Evolutionary conservation across 2,797 vertebrate species (phyloP).

Genomic region (Scomberomorus guttatus): DNA sequence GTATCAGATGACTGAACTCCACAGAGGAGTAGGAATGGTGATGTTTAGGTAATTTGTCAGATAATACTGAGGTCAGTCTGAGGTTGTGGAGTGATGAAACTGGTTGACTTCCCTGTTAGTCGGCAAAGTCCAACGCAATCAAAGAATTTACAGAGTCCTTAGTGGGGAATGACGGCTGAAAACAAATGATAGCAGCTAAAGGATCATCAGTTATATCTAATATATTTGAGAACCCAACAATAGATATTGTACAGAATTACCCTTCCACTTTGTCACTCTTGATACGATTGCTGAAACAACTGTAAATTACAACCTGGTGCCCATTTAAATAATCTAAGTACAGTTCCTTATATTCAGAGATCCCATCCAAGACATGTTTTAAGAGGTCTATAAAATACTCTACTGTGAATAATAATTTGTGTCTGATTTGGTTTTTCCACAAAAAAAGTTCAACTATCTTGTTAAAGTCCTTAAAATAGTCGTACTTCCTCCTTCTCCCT

Average conservation of each 20-base stretch:
- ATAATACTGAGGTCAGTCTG: slow-evolving; percentile 50
- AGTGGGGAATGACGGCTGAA: background rate
- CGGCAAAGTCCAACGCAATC: slow-evolving; percentile 50
- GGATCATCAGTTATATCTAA: background rate
- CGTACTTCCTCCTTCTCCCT: too few species aligned
- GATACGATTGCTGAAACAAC: background rate
- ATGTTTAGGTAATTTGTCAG: slow-evolving; percentile 47
- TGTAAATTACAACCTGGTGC: background rate
- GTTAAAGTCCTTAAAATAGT: too few species aligned
- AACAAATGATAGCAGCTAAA: background rate
- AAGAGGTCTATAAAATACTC: too few species aligned
- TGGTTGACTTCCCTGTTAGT: slow-evolving; percentile 32
- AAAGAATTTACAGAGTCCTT: slow-evolving; percentile 19
- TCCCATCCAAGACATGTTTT: too few species aligned
- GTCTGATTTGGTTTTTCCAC: too few species aligned
- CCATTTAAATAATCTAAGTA: background rate
- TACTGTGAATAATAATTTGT: too few species aligned
- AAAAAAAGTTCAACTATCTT: too few species aligned
- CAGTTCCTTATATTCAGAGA: too few species aligned
- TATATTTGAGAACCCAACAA: background rate
- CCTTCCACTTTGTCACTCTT: background rate
- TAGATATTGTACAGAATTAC: background rate
- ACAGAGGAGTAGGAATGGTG: slow-evolving; percentile 10
- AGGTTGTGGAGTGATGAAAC: slow-evolving; percentile 55
- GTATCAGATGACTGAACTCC: slow-evolving; percentile 32